These are phyloP conservation scores for Synanceia verrucosa DNA, from an alignment of 2,797 vertebrate genomes.

Conservation along the genomic window DNA sequence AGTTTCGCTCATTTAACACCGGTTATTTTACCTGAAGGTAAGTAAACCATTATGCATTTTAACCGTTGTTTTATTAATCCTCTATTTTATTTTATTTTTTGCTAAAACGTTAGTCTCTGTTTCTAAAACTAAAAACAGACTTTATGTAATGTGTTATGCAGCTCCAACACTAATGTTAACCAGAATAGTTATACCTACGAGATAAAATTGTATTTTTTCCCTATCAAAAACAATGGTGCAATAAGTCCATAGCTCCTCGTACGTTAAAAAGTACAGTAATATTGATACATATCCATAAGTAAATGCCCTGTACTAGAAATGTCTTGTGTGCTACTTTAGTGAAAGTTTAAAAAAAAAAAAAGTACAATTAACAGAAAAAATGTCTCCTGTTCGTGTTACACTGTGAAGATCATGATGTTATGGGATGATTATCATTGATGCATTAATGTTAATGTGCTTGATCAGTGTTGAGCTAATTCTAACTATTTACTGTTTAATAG, in stretches of 20 bases:
- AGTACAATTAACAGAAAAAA: neutral
- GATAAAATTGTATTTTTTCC: neutral
- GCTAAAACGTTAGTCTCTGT: neutral
- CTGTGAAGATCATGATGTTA: neutral
- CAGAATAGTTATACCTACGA: neutral
- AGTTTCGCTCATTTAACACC: conserved; percentile 30
- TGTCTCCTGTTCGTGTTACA: neutral
- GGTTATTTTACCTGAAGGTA: conserved; percentile 44
- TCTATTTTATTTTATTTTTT: neutral
- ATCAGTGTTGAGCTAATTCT: neutral
- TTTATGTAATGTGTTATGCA: neutral
- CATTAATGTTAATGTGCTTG: neutral
- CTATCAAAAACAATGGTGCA: neutral
- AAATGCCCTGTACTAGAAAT: neutral
- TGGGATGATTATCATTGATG: neutral
- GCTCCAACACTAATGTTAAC: neutral
- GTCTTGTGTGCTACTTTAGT: neutral
- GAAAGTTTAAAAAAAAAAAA: neutral
- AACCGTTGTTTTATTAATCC: accelerated
- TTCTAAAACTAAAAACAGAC: neutral
- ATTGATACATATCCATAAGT: neutral
- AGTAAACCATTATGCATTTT: neutral
- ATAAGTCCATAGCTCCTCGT: neutral
- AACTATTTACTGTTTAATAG: neutral
- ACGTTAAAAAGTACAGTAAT: too few species aligned